Evolutionary conservation across 2,113 vertebrate species (phyloP), one percentile per base, ranked within the genome.

Genomic region (Lepus americanus): DNA sequence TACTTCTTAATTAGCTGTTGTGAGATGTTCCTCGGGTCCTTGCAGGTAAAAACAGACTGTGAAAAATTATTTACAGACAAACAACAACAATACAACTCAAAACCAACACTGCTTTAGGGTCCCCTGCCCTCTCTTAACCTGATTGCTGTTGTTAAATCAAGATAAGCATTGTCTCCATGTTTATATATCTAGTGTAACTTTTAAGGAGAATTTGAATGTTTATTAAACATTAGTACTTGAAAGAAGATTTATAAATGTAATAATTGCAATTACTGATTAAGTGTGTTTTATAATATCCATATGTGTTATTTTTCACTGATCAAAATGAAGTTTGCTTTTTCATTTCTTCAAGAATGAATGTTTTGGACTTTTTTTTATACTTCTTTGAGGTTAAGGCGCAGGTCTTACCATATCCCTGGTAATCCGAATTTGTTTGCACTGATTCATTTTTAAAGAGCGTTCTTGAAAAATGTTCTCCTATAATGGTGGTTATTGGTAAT

Each of bases 161-260:
- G 73, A 59, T 84, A 33, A 80, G 8, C 44, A 51, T 90, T 97
- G 81, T 94, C 90, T 81, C 97, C 70, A 59, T 86, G 94, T 97
- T 96, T 97, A 90, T 94, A 72, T 92, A 92, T 83, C 53, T 98
- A 94, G 76, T 92, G 87, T 91, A 84, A 89, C 96, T 97, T 98
- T 92, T 97, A 74, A 96, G 96, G 97, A 92, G 67, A 66, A 22
- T 97, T 77, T 97, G 95, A 97, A 92, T 29, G 97, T 96, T 98
- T 98, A 96, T 83, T 86, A 96, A 96, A 94, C 80, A 98, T 87
- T 90, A 98, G 91, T 97, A 98, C 95, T 98, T 98, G 97, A 98
- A 98, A 95, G 95, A 85, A 93, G 89, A 94, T 98, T 97, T 98
- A 96, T 83, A 97, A 88, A 90, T 96, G 67, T 93, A 90, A 89